Evolutionary conservation across 64 coral and sea anemone genomes (phyloP), one percentile per base, ranked within the genome.

Genomic region (Dendrophyllia cribrosa): DNA sequence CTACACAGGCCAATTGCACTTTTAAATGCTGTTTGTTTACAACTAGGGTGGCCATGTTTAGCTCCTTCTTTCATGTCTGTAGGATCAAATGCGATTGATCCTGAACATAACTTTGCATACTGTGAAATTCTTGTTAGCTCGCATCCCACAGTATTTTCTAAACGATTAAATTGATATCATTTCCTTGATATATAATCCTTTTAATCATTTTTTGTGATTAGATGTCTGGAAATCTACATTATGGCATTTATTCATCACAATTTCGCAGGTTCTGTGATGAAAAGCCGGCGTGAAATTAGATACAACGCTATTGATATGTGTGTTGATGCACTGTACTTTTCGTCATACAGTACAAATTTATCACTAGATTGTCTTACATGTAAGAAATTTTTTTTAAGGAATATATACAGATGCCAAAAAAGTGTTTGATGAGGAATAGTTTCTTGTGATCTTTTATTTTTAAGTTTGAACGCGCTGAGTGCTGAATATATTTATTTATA

Each of bases 261-360:
- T 75, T 49, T 1, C 16, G 17, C 44, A 19, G 43, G 44, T 75
- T 50, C 17, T 48, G 16, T 20, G 72, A 75, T 48, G 72, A 75
- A 14, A 70, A 25, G n/a, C 24, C 67, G 25, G 63, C 21, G 48
- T 51, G 74, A 77, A 77, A 77, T 77, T 52, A 11, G 74, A 77
- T 51, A 77, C 49, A 9, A 9, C 10, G 47, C 20, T 77, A 51
- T 70, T 70, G 1, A 7, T 23, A 2, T 25, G 24, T 21, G n/a
- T 6, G 5, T 1, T 11, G 10, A 4, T n/a, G n/a, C n/a, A n/a
- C n/a, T n/a, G n/a, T 21, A 11, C 4, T 70, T 70, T 70, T 45
- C 11, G 10, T 43, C 7, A 72, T 6, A 72, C 4, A 45, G 9
- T 9, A 72, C 0, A 43, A 4, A 72, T 43, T 45, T 5, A 11